Percentiles rank a stretch among this genome's conserved stretches.
Evolutionary conservation across 2,888 invertebrate species (phyloP).

Genomic region (Ectemnius lituratus): DNA sequence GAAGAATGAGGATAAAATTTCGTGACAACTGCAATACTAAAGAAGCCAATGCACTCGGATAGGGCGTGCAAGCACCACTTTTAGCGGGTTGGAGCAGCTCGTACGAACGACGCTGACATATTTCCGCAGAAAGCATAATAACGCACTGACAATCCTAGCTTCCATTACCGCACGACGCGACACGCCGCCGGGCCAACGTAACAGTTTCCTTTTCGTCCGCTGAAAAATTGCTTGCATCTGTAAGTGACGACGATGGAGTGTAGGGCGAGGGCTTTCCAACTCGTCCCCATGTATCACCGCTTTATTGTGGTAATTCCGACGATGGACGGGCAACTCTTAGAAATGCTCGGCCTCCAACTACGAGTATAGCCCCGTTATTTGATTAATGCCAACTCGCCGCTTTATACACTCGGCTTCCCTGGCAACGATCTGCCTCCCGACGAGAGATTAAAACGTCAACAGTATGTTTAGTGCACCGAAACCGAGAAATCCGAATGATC

Average conservation of each 20-base stretch:
- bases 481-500: too few relatives aligned
- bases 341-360: background rate
- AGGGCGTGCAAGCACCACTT: background rate
- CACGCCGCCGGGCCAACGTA: constrained; percentile 28
- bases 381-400: constrained; percentile 21
- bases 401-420: too few relatives aligned
- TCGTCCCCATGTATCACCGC: constrained; percentile 42
- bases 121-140: constrained; percentile 45
- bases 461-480: too few relatives aligned
- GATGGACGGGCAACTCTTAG: constrained; percentile 35
- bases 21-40: background rate
- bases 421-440: too few relatives aligned
- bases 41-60: constrained; percentile 6
- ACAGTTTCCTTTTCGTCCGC: constrained; percentile 44
- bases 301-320: constrained; percentile 51
- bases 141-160: constrained; percentile 42
- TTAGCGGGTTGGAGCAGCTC: constrained; percentile 6
- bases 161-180: constrained; percentile 37
- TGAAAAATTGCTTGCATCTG: constrained; percentile 55
- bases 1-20: background rate
- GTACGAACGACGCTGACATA: constrained; percentile 43
- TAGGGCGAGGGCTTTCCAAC: constrained; percentile 19
- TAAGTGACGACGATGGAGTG: constrained; percentile 52
- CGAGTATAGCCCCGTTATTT: constrained; percentile 20
- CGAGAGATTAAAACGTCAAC: too few relatives aligned